A percentile compares a stretch with the other conserved stretches of the same genome.
These are phyloP conservation scores for Herpailurus yagouaroundi DNA, from an alignment of 2,113 vertebrate genomes.

Conservation along the genomic window DNA sequence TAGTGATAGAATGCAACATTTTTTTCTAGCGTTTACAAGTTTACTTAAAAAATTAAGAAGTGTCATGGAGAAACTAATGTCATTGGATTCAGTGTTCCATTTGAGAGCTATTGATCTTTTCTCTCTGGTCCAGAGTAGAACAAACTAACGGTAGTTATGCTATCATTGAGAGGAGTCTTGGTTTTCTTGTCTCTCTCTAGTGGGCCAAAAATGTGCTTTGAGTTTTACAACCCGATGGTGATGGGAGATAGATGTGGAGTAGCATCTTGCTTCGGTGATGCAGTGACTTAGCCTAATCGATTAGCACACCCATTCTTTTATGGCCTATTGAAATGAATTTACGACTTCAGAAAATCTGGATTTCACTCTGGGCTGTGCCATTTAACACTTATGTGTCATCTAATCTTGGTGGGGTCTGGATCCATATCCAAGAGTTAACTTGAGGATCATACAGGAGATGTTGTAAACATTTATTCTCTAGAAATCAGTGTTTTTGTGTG, in stretches of 20 bases:
- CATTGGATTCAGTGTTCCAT: not conserved
- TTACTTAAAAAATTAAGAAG: not conserved
- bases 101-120: not conserved
- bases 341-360: not conserved
- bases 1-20: not conserved
- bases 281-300: not conserved
- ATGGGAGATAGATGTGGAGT: not conserved
- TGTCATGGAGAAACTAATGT: slow-evolving; percentile 19
- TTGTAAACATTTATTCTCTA: slow-evolving; percentile 11
- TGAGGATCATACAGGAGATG: not conserved
- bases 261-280: not conserved
- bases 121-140: not conserved
- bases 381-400: not conserved
- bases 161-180: not conserved
- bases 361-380: not conserved
- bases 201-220: not conserved
- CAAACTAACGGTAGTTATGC: not conserved
- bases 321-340: not conserved
- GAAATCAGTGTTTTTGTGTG: slow-evolving; percentile 11
- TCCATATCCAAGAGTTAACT: not conserved
- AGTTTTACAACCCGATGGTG: not conserved
- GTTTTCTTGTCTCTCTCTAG: slow-evolving; percentile 13
- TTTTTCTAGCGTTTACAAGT: not conserved
- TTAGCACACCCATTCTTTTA: not conserved
- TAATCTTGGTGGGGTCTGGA: not conserved